Evolutionary conservation across 2,797 vertebrate species (phyloP).

Genomic region (Spinus olivaceus): DNA sequence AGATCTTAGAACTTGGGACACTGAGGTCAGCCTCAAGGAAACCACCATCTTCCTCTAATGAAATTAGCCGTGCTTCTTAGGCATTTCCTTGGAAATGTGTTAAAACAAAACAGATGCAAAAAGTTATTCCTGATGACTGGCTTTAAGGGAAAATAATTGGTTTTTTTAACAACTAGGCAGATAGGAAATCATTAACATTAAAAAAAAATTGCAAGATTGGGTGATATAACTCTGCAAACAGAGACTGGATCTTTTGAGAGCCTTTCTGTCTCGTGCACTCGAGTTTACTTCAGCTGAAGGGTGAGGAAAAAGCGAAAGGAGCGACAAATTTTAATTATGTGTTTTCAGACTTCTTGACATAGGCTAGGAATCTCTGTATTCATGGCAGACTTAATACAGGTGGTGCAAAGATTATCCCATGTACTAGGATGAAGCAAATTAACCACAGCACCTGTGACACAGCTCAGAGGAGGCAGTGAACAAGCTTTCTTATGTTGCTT

Average conservation of each 20-base stretch:
- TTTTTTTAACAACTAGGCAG: background rate
- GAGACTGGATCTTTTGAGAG: background rate
- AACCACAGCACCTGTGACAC: conserved; percentile 34
- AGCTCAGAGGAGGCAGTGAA: background rate
- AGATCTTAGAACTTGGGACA: background rate
- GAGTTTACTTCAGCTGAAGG: background rate
- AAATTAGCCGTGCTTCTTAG: conserved; percentile 1
- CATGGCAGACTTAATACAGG: background rate
- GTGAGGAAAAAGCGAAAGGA: background rate
- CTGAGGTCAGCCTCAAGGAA: conserved; percentile 11
- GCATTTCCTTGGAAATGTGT: background rate
- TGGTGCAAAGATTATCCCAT: background rate
- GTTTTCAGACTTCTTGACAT: background rate
- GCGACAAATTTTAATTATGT: background rate
- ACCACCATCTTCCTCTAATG: background rate
- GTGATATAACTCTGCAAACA: background rate
- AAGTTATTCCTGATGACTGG: background rate
- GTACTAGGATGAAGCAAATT: background rate
- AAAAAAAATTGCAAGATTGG: background rate
- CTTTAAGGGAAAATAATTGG: background rate
- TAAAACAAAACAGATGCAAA: conserved; percentile 34
- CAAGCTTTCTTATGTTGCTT: background rate
- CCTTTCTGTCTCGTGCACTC: background rate
- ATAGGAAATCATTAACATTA: conserved; percentile 29
- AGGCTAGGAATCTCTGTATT: background rate